A percentile compares a stretch with the other conserved stretches of the same genome.
These are phyloP conservation scores for Boloria selene DNA, from an alignment of 2,888 invertebrate genomes.

Conservation along the genomic window DNA sequence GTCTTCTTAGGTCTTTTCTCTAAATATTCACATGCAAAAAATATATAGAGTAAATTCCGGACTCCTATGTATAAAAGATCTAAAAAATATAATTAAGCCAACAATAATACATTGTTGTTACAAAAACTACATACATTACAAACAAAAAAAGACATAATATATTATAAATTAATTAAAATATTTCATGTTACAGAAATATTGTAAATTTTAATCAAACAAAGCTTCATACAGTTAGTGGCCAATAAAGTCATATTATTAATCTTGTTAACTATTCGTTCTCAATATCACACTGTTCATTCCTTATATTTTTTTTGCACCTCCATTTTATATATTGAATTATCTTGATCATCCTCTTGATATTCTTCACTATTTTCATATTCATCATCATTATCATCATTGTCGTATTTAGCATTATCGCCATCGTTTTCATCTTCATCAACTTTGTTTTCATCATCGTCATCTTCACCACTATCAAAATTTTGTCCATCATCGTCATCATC, in stretches of 20 bases:
- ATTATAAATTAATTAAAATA: no score
- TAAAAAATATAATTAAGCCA: no score
- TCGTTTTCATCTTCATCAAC: slow-evolving; percentile 46
- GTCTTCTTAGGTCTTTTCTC: no score
- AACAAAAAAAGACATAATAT: no score
- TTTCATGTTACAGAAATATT: no score
- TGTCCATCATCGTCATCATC: slow-evolving; percentile 39
- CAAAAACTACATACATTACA: no score
- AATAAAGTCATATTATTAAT: slow-evolving; percentile 48
- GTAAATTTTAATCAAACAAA: slow-evolving; percentile 18
- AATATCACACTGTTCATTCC: slow-evolving; percentile 48
- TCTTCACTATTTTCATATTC: slow-evolving; percentile 47
- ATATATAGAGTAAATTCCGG: no score
- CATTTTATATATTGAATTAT: slow-evolving; percentile 41
- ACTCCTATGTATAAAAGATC: no score
- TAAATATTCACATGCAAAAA: no score
- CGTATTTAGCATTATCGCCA: slow-evolving; percentile 45
- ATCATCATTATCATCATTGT: slow-evolving; percentile 44
- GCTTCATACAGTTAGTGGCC: slow-evolving; percentile 57
- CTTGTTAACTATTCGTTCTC: slow-evolving; percentile 31
- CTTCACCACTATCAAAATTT: slow-evolving; percentile 45
- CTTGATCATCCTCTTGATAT: slow-evolving; percentile 48
- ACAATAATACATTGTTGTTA: no score
- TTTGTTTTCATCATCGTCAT: slow-evolving; percentile 47
- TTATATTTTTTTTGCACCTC: slow-evolving; percentile 55